phyloP scores from a whole-genome alignment of 2,113 vertebrate genomes.

The Sapajus apella region DNA sequence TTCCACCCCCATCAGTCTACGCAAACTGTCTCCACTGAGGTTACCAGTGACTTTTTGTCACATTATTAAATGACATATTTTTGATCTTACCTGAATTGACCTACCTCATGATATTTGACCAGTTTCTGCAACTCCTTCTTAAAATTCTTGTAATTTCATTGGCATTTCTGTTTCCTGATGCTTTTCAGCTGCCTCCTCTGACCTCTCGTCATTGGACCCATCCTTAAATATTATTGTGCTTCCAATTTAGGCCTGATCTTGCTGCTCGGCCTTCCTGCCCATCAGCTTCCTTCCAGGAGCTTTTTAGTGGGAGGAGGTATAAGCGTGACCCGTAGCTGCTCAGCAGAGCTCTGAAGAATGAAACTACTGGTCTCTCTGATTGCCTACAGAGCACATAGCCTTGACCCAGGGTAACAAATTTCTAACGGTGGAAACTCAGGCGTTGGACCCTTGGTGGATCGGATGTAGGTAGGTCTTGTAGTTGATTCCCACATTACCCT shows the following conservation, averaged over 20 bases:
- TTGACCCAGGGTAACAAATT: background rate
- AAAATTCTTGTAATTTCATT: background rate
- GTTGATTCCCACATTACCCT: background rate
- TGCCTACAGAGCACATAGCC: background rate
- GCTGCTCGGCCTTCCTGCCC: background rate
- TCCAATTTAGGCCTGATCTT: background rate
- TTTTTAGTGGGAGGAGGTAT: background rate
- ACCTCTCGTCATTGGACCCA: background rate
- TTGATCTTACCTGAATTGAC: background rate
- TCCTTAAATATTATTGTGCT: background rate
- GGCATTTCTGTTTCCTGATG: constrained; percentile 16
- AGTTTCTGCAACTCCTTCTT: background rate
- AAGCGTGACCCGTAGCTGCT: background rate
- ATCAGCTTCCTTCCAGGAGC: background rate
- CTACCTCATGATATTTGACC: background rate
- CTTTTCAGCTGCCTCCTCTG: background rate
- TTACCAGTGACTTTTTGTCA: background rate
- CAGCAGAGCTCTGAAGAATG: background rate
- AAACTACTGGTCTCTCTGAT: background rate
- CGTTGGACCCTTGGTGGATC: background rate
- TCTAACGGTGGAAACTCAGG: background rate
- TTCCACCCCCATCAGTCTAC: background rate
- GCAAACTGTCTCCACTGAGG: background rate
- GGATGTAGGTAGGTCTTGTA: background rate
- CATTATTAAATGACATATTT: constrained; percentile 13